Evolutionary conservation across 2,113 vertebrate genomes (phyloP).

Genomic region (Theristicus caerulescens): DNA sequence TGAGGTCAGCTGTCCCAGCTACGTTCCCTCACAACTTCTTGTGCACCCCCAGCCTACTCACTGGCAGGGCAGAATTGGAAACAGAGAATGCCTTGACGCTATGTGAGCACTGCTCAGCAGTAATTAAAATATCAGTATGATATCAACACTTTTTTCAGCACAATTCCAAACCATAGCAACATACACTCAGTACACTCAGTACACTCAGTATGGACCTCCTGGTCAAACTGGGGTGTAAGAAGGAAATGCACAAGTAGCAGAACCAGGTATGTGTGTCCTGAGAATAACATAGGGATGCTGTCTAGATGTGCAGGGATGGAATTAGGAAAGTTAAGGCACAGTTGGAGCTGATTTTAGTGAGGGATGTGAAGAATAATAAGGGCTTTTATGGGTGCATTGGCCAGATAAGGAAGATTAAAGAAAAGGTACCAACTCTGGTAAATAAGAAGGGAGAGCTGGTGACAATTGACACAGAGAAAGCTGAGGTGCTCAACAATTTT

Average conservation of each 20-base stretch:
- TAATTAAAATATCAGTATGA: not conserved
- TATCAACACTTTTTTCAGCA: not conserved
- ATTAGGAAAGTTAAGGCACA: not conserved
- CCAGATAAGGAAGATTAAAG: not conserved
- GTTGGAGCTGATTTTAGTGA: not conserved
- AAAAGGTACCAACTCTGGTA: not conserved
- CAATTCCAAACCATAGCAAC: not conserved
- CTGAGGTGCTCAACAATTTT: not conserved
- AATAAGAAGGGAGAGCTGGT: not conserved
- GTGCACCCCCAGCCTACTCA: not conserved
- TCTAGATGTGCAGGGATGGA: no score
- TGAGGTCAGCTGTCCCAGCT: not conserved
- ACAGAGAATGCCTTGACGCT: not conserved
- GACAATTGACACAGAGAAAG: not conserved
- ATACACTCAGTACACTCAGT: no score
- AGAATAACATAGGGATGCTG: not conserved
- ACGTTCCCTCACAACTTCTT: accelerated
- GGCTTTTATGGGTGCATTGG: not conserved
- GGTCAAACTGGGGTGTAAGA: not conserved
- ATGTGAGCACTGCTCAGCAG: not conserved
- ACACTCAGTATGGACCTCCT: not conserved
- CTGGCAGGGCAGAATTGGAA: not conserved
- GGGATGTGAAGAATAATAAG: not conserved
- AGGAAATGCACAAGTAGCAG: not conserved
- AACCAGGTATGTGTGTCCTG: not conserved